Evolutionary conservation across 2,797 vertebrate genomes (phyloP).

Genomic region (Atherinosoma microstoma): DNA sequence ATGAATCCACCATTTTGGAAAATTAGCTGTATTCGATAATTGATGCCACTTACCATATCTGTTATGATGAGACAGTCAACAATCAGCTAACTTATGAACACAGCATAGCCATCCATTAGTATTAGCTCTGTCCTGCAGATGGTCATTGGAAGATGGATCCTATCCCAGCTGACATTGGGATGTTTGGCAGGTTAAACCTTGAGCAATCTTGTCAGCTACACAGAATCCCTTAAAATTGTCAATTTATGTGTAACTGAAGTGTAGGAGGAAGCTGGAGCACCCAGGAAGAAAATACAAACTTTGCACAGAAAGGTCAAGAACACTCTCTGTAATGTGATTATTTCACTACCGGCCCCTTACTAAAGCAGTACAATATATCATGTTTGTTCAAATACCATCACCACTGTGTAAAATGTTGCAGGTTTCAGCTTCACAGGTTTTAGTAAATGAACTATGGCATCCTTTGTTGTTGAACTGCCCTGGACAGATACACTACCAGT

Average conservation of each 20-base stretch:
- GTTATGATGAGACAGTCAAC: background rate
- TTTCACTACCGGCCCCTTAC: no score
- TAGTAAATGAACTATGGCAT: background rate
- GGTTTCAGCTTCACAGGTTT: background rate
- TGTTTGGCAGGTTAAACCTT: background rate
- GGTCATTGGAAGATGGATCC: background rate
- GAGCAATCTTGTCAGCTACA: background rate
- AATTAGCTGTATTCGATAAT: background rate
- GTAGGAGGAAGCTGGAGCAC: background rate
- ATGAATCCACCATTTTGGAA: background rate
- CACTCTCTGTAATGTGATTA: background rate
- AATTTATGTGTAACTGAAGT: background rate
- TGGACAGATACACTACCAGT: background rate
- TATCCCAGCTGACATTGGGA: background rate
- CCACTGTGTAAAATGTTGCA: background rate
- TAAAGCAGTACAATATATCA: background rate
- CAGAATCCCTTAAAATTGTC: background rate
- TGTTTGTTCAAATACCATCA: background rate
- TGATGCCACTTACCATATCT: background rate
- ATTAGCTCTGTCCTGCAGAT: background rate
- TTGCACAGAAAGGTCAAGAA: background rate
- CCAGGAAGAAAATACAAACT: background rate
- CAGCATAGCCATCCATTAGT: background rate
- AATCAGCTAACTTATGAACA: background rate
- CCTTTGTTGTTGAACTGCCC: slow-evolving; percentile 1